These are phyloP conservation scores for Drosophila azteca DNA, from an alignment of 1,140 invertebrate species.

Conservation along the genomic window DNA sequence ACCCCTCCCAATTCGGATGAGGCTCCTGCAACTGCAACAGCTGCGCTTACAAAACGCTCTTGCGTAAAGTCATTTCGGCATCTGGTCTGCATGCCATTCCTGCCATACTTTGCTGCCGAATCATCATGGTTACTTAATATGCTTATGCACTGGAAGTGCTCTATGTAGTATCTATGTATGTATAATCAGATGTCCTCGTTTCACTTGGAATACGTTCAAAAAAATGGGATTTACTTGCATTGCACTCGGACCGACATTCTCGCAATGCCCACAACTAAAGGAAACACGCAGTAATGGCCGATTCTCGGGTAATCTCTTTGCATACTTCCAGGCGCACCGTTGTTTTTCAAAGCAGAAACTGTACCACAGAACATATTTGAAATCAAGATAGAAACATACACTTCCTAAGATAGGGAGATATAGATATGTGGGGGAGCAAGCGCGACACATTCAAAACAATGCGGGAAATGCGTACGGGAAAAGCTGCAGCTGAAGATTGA, in stretches of 20 bases:
- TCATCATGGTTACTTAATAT: too few relatives aligned
- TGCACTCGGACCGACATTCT: constrained; percentile 2
- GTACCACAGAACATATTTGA: constrained; percentile 45
- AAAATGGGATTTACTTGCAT: constrained; percentile 29
- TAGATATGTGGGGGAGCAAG: too few relatives aligned
- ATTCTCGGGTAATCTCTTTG: constrained; percentile 22
- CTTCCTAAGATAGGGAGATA: too few relatives aligned
- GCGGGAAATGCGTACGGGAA: too few relatives aligned
- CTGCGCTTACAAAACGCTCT: constrained; percentile 66
- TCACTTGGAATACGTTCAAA: neutral
- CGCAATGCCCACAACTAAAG: constrained; percentile 9
- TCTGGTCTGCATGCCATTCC: constrained; percentile 53
- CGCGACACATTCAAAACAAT: too few relatives aligned
- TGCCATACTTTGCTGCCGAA: constrained; percentile 31
- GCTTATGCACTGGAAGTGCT: too few relatives aligned
- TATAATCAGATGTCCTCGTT: constrained; percentile 3
- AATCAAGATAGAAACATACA: neutral
- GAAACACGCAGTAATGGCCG: constrained; percentile 16
- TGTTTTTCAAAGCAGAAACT: constrained; percentile 14
- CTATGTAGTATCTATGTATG: too few relatives aligned
- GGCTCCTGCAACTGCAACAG: constrained; percentile 39
- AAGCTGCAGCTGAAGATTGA: too few relatives aligned
- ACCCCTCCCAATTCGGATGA: too few relatives aligned
- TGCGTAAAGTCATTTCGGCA: constrained; percentile 60
- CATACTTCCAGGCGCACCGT: constrained; percentile 43